A percentile compares a stretch with the other conserved stretches of the same genome.
Conservation (phyloP, 2,888 invertebrate species). For the Pandemis heparana region DNA sequence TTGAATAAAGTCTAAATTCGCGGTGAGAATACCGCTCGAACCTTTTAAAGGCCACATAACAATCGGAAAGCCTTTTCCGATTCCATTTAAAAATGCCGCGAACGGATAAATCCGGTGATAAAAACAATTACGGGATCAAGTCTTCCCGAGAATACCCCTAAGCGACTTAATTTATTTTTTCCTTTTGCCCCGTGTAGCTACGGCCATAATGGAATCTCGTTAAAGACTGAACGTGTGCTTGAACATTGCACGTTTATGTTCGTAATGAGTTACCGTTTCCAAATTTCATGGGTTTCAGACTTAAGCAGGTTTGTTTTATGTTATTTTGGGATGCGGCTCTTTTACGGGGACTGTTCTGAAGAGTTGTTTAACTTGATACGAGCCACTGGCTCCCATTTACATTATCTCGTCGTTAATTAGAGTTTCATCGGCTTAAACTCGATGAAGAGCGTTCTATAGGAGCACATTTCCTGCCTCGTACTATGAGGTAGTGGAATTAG, state of each 20-base stretch:
- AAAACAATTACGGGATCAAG: constrained; percentile 39
- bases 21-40: neutral
- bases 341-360: no score
- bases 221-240: constrained; percentile 13
- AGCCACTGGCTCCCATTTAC: no score
- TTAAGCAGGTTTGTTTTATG: neutral
- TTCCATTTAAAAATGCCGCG: constrained; percentile 15
- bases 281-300: constrained; percentile 8
- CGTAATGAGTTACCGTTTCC: constrained; percentile 10
- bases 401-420: no score
- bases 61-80: neutral
- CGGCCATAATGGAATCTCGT: constrained; percentile 21
- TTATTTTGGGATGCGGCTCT: neutral
- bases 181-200: constrained; percentile 13
- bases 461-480: no score
- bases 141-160: constrained; percentile 22
- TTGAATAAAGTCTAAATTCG: neutral
- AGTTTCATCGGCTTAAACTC: no score
- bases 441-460: no score
- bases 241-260: constrained; percentile 9
- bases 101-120: constrained; percentile 31
- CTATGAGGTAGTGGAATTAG: no score
- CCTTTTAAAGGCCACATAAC: neutral
- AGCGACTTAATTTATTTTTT: constrained; percentile 36
- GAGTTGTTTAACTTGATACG: no score